These are phyloP conservation scores for Pollenia amentaria DNA, from an alignment of 2,888 invertebrate genomes.

Conservation along the genomic window DNA sequence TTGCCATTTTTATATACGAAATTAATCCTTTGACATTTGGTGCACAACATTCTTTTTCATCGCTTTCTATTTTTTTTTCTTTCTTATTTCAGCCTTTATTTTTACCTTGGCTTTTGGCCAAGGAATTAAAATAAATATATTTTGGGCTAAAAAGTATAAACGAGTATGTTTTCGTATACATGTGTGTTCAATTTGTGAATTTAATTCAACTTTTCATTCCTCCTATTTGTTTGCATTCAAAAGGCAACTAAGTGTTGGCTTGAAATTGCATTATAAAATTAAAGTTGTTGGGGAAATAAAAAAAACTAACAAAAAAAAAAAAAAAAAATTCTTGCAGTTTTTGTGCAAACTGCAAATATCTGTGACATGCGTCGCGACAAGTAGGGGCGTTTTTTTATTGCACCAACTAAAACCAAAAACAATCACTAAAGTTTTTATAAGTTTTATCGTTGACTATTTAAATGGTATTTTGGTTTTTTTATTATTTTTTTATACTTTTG, in stretches of 20 bases:
- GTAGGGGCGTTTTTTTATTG: slow-evolving; percentile 53
- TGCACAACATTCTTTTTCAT: slow-evolving; percentile 47
- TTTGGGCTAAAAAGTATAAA: slow-evolving; percentile 24
- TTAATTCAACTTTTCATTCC: slow-evolving; percentile 12
- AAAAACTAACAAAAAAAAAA: not conserved
- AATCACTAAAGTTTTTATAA: slow-evolving; percentile 59
- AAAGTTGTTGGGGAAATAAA: not conserved
- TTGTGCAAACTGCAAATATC: slow-evolving; percentile 60
- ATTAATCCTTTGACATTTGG: slow-evolving; percentile 71
- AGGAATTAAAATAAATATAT: slow-evolving; percentile 58
- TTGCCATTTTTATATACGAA: slow-evolving; percentile 62
- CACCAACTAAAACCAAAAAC: slow-evolving; percentile 17
- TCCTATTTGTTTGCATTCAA: slow-evolving; percentile 28
- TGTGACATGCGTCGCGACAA: slow-evolving; percentile 71
- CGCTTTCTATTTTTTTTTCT: not conserved
- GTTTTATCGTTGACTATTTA: slow-evolving; percentile 59
- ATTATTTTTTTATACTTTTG: slow-evolving; percentile 17
- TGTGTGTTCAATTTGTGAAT: slow-evolving; percentile 44
- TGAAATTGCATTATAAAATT: slow-evolving; percentile 60
- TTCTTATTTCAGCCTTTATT: slow-evolving; percentile 35
- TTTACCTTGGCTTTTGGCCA: slow-evolving; percentile 70
- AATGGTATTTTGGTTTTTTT: slow-evolving; percentile 28
- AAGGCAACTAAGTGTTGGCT: slow-evolving; percentile 60
- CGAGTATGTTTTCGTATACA: slow-evolving; percentile 12
- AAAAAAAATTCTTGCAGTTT: slow-evolving; percentile 24